These are phyloP conservation scores for Gambusia holbrooki DNA, from an alignment of 2,113 vertebrate species.

Conservation along the genomic window DNA sequence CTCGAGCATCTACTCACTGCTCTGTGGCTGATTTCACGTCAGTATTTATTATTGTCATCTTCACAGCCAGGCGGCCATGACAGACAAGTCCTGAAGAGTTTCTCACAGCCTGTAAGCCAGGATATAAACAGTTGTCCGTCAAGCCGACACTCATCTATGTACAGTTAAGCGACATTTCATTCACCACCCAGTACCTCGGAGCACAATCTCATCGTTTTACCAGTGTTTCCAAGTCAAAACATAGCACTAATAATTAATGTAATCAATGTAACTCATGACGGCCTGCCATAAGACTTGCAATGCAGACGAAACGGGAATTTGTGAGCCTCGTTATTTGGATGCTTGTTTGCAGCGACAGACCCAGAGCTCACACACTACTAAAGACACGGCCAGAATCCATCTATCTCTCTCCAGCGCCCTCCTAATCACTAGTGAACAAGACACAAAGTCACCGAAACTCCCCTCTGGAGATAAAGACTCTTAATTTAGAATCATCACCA, in stretches of 20 bases:
- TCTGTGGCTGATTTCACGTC: constrained; percentile 43
- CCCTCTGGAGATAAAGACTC: too few species aligned
- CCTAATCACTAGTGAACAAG: too few species aligned
- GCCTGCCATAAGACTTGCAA: too few species aligned
- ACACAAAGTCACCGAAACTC: too few species aligned
- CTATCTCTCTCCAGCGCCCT: too few species aligned
- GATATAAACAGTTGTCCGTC: not conserved
- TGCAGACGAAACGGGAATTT: too few species aligned
- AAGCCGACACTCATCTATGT: not conserved
- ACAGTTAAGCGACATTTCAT: not conserved
- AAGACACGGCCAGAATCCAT: too few species aligned
- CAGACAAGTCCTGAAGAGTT: not conserved
- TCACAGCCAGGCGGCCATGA: constrained; percentile 10
- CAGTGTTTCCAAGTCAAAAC: not conserved
- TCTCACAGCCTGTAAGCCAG: not conserved
- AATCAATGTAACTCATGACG: too few species aligned
- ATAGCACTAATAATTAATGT: not conserved
- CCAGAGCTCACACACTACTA: too few species aligned
- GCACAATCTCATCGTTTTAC: not conserved
- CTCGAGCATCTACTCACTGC: constrained; percentile 39
- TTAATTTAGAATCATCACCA: too few species aligned
- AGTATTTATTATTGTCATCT: constrained; percentile 45
- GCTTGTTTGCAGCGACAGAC: too few species aligned
- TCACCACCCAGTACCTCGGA: not conserved
- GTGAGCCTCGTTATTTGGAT: too few species aligned